phyloP scores from a whole-genome alignment of 1,140 invertebrate genomes.

The Tachypleus tridentatus region DNA sequence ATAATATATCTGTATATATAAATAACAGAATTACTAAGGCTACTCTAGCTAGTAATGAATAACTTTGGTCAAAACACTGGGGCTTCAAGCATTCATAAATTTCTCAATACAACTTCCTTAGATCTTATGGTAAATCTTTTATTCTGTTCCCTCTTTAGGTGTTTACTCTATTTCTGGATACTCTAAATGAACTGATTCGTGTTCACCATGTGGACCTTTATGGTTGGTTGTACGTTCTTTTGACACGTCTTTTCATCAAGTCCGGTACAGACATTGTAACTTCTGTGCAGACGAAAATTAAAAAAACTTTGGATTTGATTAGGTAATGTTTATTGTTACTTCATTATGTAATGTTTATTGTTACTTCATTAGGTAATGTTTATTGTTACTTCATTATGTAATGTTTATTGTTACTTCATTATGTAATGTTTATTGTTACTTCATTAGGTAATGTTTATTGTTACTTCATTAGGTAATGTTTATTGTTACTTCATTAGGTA shows the following conservation, averaged over 20 bases:
- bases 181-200: conserved; percentile 71
- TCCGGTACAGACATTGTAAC: conserved; percentile 76
- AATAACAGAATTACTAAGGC: too few relatives aligned
- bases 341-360: too few relatives aligned
- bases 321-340: conserved; percentile 28
- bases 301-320: conserved; percentile 74
- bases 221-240: conserved; percentile 79
- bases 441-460: conserved; percentile 40
- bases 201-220: conserved; percentile 73
- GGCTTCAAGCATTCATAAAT: too few relatives aligned
- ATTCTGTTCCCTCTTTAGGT: conserved; percentile 38
- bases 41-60: too few relatives aligned
- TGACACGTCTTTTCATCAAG: conserved; percentile 69
- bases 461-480: too few relatives aligned
- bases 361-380: conserved; percentile 45
- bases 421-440: too few relatives aligned
- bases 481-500: too few relatives aligned
- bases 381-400: conserved; percentile 39
- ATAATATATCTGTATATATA: too few relatives aligned
- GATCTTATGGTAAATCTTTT: too few relatives aligned
- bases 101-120: too few relatives aligned
- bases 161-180: conserved; percentile 83
- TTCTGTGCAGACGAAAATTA: conserved; percentile 78
- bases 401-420: too few relatives aligned
- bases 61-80: too few relatives aligned